Base-by-base conservation (phyloP, 2,888 invertebrate species). In the Iphiclides podalirius region DNA sequence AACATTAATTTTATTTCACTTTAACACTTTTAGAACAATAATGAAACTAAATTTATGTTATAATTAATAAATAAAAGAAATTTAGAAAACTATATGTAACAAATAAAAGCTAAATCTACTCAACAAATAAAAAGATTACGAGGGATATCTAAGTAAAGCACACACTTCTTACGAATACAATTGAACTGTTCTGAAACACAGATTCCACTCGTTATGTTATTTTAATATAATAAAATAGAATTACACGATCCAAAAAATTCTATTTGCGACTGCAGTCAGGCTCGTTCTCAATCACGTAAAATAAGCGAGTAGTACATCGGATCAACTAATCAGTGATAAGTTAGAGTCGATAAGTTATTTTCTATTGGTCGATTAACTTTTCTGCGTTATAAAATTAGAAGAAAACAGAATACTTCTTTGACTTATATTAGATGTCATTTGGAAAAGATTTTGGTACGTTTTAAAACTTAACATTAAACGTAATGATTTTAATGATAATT, bases 1-100 rank as follows among this genome's bases (percentile, higher is more conserved):
- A 35, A 36, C 15, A 40, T 15, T 41, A 35, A 6, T 37, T 51
- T 46, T 51, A 51, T 51, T 51, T 20, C 9, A 20, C 16, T 20
- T 20, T 14, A 23, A 20, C 35, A 40, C 34, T 39, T n/a, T 20
- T 11, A 34, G 13, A 42, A 47, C 17, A 41, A 43, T 47, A 52
- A 41, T 52, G 35, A 28, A 34, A 33, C 44, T 11, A 45, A 17
- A 50, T 55, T 46, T 53, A 52, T 50, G 49, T 58, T 40, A 44
- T 52, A 62, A 70, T 72, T 66, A 65, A 69, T 69, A 69, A 58
- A 53, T 65, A 47, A 52, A 57, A 59, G 49, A 38, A 52, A 55
- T 40, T 39, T 61, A 59, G 61, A 66, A 64, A 68, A 66, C 59
- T 64, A 60, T 53, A 15, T 26, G 31, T 40, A 47, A 54, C 42